Base-by-base conservation (phyloP, 2,797 vertebrate species). In the Anolis apletophallus region DNA sequence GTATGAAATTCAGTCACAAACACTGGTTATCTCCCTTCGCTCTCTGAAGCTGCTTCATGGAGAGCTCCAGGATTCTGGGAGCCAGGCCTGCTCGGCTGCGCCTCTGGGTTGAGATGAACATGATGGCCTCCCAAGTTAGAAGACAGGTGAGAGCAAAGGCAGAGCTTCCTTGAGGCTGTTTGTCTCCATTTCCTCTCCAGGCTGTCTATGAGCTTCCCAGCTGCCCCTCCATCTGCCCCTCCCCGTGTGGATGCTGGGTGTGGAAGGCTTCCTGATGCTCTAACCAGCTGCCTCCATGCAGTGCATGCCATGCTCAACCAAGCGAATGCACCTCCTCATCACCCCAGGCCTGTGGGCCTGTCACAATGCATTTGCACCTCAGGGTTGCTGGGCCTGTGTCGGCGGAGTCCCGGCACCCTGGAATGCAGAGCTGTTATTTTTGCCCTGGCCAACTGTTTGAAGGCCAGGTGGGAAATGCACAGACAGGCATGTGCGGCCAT, bases 361-460 rank as follows among this genome's bases (percentile, higher is more conserved):
- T 87, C 86, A 87, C 32, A n/a, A 69, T 79, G 1, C 6, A 23
- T 87, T 83, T 87, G 59, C 77, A 16, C 75, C 69, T 80, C 77
- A 12, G 34, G 59, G 23, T 16, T 17, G 77, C 68, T 67, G 82
- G 1, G 59, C 71, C 50, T 26, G 52, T 16, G 64, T 77, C 77
- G 81, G 80, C 80, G 61, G 34, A 82, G 50, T 21, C 32, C 19
- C 54, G 74, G 52, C 46, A 52, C 72, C 77, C 71, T 46, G 82
- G 83, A 81, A 75, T 61, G 83, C 50, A 34, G 61, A 55, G 32
- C 21, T 75, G 87, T 80, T 85, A 79, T 55, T 75, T 87, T 55
- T 72, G 75, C 82, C 61, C 23, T 52, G 52, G 69, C 69, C 29
- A 78, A n/a, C 83, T 75, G 57, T 46, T 23, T 50, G 82, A 76